Evolutionary conservation across 2,797 vertebrate genomes (phyloP), one percentile per base, ranked within the genome.

Genomic region (Alfaro cultratus): DNA sequence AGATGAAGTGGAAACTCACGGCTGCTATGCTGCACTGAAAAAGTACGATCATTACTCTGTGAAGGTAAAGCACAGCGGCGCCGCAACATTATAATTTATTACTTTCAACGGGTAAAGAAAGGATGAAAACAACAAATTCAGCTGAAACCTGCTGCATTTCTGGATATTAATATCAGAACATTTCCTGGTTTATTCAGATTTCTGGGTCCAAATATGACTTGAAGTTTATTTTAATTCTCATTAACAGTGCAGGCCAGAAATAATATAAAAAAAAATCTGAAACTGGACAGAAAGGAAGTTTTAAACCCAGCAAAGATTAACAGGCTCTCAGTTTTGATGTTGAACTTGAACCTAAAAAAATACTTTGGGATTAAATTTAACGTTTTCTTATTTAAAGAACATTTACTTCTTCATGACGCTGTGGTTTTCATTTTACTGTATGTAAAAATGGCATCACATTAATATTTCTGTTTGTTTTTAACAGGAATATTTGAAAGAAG

Each of bases 31-130:
- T 43, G 68, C 85, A 0, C 62, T 94, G 13, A 0, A 45, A 11
- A 93, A 90, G 62, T 95, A 93, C n/a, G 91, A 93, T 80, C 87
- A 78, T 29, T 95, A 93, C 49, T 93, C 95, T 57, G 87, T 95
- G 10, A 93, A 95, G 94, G 95, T 95, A 77, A 60, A 71, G 2
- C 15, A 2, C 36, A 23, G 64, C 67, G 41, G 26, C 18, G 10
- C 11, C 26, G 26, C 21, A n/a, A 26, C 34, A 34, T 34, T 34
- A 16, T 64, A 10, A 11, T 23, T 70, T 8, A n/a, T 70, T 1
- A 43, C 2, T n/a, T 16, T 29, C 1, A 43, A 43, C 67, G 16
- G 68, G 5, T 8, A 16, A 45, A 45, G 13, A 18, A 18, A 70
- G 10, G 39, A 70, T 39, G 64, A 21, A 11, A 70, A n/a, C 23